phyloP scores from a whole-genome alignment of 2,113 vertebrate genomes.

The Tylochromis polylepis region DNA sequence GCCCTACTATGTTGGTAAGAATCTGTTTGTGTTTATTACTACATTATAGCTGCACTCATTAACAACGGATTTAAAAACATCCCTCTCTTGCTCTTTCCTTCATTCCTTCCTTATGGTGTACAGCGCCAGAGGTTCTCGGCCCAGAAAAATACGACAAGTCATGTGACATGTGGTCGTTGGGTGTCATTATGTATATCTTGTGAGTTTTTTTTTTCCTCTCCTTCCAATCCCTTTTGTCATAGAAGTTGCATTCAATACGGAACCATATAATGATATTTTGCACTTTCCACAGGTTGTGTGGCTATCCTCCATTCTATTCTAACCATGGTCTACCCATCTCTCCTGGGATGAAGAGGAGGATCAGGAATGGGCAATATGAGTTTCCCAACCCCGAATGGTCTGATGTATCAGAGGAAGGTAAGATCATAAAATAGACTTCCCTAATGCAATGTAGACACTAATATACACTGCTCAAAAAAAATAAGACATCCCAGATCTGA shows the following conservation, averaged over 20 bases:
- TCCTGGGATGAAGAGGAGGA: constrained; percentile 97
- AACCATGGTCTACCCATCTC: constrained; percentile 97
- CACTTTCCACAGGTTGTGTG: constrained; percentile 80
- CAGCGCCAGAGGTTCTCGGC: constrained; percentile 95
- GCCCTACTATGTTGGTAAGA: constrained; percentile 96
- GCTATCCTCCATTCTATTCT: constrained; percentile 97
- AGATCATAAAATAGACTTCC: background rate
- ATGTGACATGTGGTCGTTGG: constrained; percentile 99
- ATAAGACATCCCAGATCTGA: too few species aligned
- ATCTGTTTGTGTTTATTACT: background rate
- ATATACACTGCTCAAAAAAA: background rate
- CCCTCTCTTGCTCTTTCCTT: background rate
- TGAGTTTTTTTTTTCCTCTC: constrained; percentile 65
- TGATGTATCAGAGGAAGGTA: constrained; percentile 96
- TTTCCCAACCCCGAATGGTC: constrained; percentile 98
- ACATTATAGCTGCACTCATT: background rate
- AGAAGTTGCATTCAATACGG: background rate
- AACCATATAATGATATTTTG: background rate
- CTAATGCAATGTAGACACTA: background rate
- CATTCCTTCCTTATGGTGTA: constrained; percentile 19
- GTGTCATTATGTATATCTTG: constrained; percentile 99
- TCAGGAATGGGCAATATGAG: constrained; percentile 94
- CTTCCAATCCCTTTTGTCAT: background rate
- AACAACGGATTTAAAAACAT: background rate
- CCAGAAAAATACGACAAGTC: constrained; percentile 99